Evolutionary conservation across 2,113 vertebrate genomes (phyloP).

Genomic region (Delphinapterus leucas): DNA sequence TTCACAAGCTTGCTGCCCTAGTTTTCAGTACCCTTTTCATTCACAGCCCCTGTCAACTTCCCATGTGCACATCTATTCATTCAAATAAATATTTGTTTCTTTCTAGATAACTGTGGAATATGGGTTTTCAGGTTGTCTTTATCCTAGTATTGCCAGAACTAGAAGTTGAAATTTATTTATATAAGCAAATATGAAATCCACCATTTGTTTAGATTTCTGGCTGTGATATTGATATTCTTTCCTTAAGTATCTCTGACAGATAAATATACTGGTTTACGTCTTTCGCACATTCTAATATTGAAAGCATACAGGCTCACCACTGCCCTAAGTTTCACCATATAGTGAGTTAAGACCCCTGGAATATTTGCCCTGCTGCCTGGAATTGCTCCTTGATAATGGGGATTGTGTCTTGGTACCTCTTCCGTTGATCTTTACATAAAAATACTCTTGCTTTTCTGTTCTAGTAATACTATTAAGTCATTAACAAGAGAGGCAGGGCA

Average conservation of each 20-base stretch:
- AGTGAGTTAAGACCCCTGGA: neutral
- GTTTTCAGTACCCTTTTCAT: conserved; percentile 32
- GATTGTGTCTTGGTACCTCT: neutral
- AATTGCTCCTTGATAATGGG: neutral
- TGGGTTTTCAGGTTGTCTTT: conserved; percentile 66
- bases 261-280: conserved; percentile 47
- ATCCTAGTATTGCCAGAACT: conserved; percentile 55
- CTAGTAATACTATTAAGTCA: neutral
- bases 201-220: conserved; percentile 64
- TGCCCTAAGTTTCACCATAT: neutral
- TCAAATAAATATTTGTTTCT: conserved; percentile 72
- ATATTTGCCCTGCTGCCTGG: neutral
- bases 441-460: conserved; percentile 10
- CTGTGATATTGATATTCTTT: conserved; percentile 54
- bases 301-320: neutral
- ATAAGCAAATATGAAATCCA: conserved; percentile 69
- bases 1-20: neutral
- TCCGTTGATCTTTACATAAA: neutral
- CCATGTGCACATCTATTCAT: conserved; percentile 61
- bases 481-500: neutral
- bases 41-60: conserved; percentile 60
- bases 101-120: conserved; percentile 67
- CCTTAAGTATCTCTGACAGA: conserved; percentile 50
- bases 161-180: conserved; percentile 67
- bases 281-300: conserved; percentile 6